These are phyloP conservation scores for Balaenoptera acutorostrata DNA, from an alignment of 2,113 vertebrate species.

Conservation along the genomic window DNA sequence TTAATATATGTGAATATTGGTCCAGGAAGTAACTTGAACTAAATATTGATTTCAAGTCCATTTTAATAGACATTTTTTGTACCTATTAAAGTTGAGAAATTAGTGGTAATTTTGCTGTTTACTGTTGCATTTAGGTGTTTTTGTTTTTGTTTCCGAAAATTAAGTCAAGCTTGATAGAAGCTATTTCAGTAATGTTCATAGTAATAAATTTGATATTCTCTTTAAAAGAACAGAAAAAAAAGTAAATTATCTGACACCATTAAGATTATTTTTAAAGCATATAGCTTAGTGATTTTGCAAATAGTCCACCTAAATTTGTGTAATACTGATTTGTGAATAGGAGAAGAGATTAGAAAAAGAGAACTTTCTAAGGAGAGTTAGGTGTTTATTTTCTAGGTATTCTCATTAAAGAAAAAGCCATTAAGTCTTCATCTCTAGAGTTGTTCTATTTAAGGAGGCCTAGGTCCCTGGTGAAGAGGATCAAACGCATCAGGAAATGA, in stretches of 20 bases:
- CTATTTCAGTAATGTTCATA: constrained; percentile 1
- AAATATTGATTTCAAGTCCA: constrained; percentile 13
- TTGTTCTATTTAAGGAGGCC: constrained; percentile 19
- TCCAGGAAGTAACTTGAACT: not conserved
- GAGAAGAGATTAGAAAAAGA: not conserved
- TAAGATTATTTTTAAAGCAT: constrained; percentile 9
- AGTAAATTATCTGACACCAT: not conserved
- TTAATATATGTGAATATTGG: not conserved
- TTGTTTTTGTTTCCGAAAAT: not conserved
- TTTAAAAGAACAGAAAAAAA: not conserved
- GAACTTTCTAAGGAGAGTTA: constrained; percentile 28
- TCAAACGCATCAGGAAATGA: constrained; percentile 22
- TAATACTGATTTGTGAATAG: constrained; percentile 16
- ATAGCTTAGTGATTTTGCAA: constrained; percentile 16
- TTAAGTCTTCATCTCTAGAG: constrained; percentile 48
- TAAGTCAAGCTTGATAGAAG: not conserved
- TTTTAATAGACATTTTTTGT: not conserved
- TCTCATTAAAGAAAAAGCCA: constrained; percentile 47
- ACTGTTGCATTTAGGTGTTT: not conserved
- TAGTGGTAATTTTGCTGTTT: not conserved
- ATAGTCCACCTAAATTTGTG: not conserved
- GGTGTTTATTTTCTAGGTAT: constrained; percentile 40
- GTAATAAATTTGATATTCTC: not conserved
- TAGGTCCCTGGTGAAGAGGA: constrained; percentile 14
- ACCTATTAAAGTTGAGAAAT: not conserved